Evolutionary conservation across 2,888 invertebrate species (phyloP).

Genomic region (Melanostoma mellinum): DNA sequence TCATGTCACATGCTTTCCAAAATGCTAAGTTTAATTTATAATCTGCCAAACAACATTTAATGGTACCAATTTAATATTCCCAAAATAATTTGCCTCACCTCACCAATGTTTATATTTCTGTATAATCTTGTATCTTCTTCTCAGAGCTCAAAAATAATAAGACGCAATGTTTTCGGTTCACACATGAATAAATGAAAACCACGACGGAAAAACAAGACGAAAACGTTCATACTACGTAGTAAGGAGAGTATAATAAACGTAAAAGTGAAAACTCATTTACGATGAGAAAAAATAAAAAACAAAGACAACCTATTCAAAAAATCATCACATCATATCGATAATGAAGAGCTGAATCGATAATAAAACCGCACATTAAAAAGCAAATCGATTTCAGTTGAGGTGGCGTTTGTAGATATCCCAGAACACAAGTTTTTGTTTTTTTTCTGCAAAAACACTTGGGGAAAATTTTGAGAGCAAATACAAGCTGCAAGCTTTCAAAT

Average conservation of each 20-base stretch:
- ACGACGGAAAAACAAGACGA: constrained; percentile 20
- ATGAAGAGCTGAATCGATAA: constrained; percentile 48
- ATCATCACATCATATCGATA: constrained; percentile 53
- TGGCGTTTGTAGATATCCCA: constrained; percentile 7
- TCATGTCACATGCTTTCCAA: too few relatives aligned
- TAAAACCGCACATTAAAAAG: constrained; percentile 54
- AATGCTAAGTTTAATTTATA: too few relatives aligned
- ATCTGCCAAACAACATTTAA: too few relatives aligned
- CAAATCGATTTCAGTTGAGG: constrained; percentile 28
- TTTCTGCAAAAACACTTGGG: neutral
- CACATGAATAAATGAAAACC: neutral
- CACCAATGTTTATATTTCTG: too few relatives aligned
- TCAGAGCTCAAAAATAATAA: too few relatives aligned
- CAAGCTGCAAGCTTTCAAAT: too few relatives aligned
- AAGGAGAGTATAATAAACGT: neutral
- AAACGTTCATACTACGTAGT: neutral
- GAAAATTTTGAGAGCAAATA: neutral
- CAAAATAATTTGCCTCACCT: too few relatives aligned
- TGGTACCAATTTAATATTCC: too few relatives aligned
- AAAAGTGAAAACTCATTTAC: constrained; percentile 11
- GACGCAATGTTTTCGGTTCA: too few relatives aligned
- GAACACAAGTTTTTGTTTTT: neutral
- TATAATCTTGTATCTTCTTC: too few relatives aligned
- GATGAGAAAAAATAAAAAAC: neutral
- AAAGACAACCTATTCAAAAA: constrained; percentile 33